Percentiles rank a stretch among this genome's conserved stretches.
These are phyloP conservation scores for Montipora capitata DNA, from an alignment of 92 coral and sea anemone genomes.

Conservation along the genomic window DNA sequence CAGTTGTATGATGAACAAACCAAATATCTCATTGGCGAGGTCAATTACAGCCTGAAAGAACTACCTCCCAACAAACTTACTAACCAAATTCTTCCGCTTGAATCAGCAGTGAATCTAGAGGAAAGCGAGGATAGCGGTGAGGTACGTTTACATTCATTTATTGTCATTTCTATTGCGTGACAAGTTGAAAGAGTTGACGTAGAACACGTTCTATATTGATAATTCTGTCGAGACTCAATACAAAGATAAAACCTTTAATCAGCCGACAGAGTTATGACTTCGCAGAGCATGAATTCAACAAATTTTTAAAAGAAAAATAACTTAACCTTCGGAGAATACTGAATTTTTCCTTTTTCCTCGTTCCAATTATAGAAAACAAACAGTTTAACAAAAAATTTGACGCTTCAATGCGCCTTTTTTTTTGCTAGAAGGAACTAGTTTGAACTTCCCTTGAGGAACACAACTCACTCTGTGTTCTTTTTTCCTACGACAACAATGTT, in stretches of 20 bases:
- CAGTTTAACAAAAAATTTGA: background rate
- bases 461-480: background rate
- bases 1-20: slow-evolving; percentile 77
- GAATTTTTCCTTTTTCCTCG: slow-evolving; percentile 24
- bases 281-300: background rate
- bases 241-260: too few relatives aligned
- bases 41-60: slow-evolving; percentile 75
- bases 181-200: background rate
- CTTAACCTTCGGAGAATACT: background rate
- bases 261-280: too few relatives aligned
- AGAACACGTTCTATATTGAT: background rate
- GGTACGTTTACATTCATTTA: slow-evolving; percentile 18
- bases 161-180: slow-evolving; percentile 29
- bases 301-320: background rate
- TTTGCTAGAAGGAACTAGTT: background rate
- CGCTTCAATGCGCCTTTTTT: background rate
- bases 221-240: too few relatives aligned
- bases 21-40: slow-evolving; percentile 80
- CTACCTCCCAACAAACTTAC: slow-evolving; percentile 78
- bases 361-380: slow-evolving; percentile 18
- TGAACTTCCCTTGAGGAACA: background rate
- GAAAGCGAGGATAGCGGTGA: slow-evolving; percentile 17
- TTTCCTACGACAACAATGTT: too few relatives aligned
- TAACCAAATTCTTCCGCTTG: slow-evolving; percentile 64
- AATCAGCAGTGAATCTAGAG: slow-evolving; percentile 50